These are phyloP conservation scores for Trissolcus basalis DNA, from an alignment of 1,140 invertebrate genomes.

Conservation along the genomic window DNA sequence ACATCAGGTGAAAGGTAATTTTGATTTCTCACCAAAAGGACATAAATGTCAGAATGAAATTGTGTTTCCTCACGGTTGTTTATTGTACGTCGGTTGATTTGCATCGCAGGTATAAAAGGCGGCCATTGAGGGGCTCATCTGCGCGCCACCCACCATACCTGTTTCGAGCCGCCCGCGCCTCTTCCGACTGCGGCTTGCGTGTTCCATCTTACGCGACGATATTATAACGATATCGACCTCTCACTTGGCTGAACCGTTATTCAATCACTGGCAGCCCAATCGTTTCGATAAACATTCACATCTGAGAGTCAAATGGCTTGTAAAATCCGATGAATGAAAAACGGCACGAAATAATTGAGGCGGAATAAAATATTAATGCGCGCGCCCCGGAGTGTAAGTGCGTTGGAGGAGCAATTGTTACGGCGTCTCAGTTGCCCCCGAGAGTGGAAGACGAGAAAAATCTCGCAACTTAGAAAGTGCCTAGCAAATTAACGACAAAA, in stretches of 20 bases:
- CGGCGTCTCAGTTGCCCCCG: slow-evolving; percentile 2
- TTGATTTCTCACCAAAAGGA: too few species aligned
- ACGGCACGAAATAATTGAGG: slow-evolving; percentile 30
- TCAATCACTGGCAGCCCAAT: slow-evolving; percentile 35
- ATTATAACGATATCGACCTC: slow-evolving; percentile 30
- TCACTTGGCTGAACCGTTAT: slow-evolving; percentile 17
- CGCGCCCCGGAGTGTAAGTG: slow-evolving; percentile 5
- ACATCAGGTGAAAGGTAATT: too few species aligned
- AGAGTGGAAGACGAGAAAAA: slow-evolving; percentile 3
- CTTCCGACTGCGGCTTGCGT: slow-evolving; percentile 11
- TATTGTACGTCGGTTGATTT: slow-evolving; percentile 13
- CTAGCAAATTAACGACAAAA: too few species aligned
- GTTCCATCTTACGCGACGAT: slow-evolving; percentile 20
- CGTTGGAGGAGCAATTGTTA: slow-evolving; percentile 34
- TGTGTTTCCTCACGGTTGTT: too few species aligned
- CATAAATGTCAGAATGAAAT: too few species aligned
- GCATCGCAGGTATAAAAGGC: slow-evolving; percentile 7
- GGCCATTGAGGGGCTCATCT: slow-evolving; percentile 38
- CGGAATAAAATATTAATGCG: slow-evolving; percentile 22
- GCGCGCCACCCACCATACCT: slow-evolving; percentile 41
- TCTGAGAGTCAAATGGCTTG: slow-evolving; percentile 33
- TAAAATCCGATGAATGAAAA: slow-evolving; percentile 32
- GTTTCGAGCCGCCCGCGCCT: slow-evolving; percentile 49
- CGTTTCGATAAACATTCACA: slow-evolving; percentile 30
- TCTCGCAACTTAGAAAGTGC: background rate